Evolutionary conservation across 2,888 invertebrate species (phyloP).

Genomic region (Schizaphis graminum): DNA sequence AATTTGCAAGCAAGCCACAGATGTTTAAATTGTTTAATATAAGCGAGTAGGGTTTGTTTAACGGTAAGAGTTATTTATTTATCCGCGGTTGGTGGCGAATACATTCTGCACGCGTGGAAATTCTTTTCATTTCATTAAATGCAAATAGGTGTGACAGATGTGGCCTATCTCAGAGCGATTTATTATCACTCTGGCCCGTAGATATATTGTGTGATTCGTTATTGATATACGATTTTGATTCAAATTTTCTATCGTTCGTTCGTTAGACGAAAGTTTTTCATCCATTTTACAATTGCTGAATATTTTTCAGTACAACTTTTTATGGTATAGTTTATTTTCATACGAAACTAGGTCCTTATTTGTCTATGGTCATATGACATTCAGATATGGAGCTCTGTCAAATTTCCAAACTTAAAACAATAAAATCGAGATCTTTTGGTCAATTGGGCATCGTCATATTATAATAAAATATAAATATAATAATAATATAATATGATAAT

Average conservation of each 20-base stretch:
- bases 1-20: background rate
- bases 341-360: background rate
- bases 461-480: no score
- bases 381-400: background rate
- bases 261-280: background rate
- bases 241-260: background rate
- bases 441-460: background rate
- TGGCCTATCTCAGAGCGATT: background rate
- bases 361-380: background rate
- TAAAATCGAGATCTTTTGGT: background rate
- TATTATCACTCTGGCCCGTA: background rate
- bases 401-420: background rate
- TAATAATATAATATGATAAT: no score
- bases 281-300: background rate
- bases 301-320: background rate
- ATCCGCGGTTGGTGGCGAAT: background rate
- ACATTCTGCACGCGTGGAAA: background rate
- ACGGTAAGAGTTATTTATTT: background rate
- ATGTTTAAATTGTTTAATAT: background rate
- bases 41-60: background rate
- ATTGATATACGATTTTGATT: background rate
- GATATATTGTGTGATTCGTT: background rate
- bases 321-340: background rate
- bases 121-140: slow-evolving; percentile 2
- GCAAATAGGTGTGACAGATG: slow-evolving; percentile 32